Conservation (phyloP, 1,140 invertebrate genomes). For the Drosophila pseudoobscura region DNA sequence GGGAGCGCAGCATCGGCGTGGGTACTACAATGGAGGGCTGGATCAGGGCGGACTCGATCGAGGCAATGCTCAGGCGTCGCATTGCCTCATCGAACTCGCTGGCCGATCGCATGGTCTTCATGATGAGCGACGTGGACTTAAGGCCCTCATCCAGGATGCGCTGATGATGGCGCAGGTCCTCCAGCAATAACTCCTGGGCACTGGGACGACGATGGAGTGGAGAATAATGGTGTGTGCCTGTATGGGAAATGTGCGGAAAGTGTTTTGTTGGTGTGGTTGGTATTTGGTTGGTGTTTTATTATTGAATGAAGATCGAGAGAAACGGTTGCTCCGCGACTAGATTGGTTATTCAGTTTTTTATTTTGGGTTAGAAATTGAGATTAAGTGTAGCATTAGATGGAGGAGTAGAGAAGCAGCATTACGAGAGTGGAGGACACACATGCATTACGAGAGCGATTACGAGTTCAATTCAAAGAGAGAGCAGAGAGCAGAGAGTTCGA, state of each 20-base stretch:
- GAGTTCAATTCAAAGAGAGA: constrained; percentile 23
- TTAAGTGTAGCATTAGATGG: constrained; percentile 50
- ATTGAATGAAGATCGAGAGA: constrained; percentile 1
- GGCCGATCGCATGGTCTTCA: constrained; percentile 79
- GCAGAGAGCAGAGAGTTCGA: constrained; percentile 50
- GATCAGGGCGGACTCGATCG: constrained; percentile 67
- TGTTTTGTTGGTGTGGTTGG: constrained; percentile 66
- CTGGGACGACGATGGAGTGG: constrained; percentile 53
- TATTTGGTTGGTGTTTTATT: constrained; percentile 20
- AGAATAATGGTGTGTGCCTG: constrained; percentile 40
- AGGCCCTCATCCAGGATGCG: constrained; percentile 76
- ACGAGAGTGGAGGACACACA: constrained; percentile 51
- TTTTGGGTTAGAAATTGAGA: constrained; percentile 35
- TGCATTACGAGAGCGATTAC: constrained; percentile 45
- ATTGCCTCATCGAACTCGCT: constrained; percentile 82
- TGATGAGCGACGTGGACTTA: constrained; percentile 82
- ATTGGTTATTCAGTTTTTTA: constrained; percentile 13
- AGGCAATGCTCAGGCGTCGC: constrained; percentile 78
- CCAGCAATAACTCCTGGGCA: constrained; percentile 68
- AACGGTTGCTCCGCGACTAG: constrained; percentile 39
- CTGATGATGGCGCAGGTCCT: constrained; percentile 75
- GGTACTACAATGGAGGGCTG: constrained; percentile 70
- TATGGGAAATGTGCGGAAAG: constrained; percentile 72
- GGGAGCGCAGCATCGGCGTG: constrained; percentile 73
- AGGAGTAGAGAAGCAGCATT: constrained; percentile 42